Conservation (phyloP, 2,888 invertebrate species). For the Liposcelis brunnea region DNA sequence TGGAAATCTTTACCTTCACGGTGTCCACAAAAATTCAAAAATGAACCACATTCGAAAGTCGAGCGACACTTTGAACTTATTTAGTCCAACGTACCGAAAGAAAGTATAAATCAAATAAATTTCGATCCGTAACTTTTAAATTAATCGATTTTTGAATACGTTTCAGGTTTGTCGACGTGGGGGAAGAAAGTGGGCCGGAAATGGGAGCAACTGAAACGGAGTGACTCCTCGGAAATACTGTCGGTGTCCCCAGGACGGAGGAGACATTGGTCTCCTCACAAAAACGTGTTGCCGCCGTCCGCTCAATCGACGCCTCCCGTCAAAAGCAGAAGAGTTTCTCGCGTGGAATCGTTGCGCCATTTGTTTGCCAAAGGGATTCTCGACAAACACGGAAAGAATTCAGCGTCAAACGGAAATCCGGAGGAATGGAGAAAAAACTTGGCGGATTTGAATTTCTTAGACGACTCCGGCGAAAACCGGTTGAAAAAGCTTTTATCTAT, state of each 20-base stretch:
- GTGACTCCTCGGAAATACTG: slow-evolving; percentile 37
- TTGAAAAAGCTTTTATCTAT: slow-evolving; percentile 10
- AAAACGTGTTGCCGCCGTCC: slow-evolving; percentile 10
- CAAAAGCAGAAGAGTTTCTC: slow-evolving; percentile 25
- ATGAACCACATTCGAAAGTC: no score
- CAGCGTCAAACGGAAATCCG: slow-evolving; percentile 20
- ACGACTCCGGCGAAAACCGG: slow-evolving; percentile 12
- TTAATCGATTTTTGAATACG: neutral
- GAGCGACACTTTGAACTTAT: no score
- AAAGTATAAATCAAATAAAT: neutral
- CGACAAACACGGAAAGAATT: slow-evolving; percentile 19
- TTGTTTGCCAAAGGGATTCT: slow-evolving; percentile 25
- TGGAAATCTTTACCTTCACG: no score
- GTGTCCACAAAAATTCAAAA: no score
- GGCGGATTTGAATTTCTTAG: slow-evolving; percentile 20
- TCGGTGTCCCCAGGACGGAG: slow-evolving; percentile 26
- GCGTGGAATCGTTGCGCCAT: slow-evolving; percentile 36
- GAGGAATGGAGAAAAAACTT: slow-evolving; percentile 22
- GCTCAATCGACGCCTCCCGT: slow-evolving; percentile 14
- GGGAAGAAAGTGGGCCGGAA: slow-evolving; percentile 39
- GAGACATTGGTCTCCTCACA: slow-evolving; percentile 29
- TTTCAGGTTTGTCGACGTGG: slow-evolving; percentile 39
- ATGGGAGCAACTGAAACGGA: slow-evolving; percentile 40
- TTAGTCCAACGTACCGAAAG: no score
- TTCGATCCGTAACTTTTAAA: neutral